phyloP scores from a whole-genome alignment of 2,888 invertebrate species.

The Hypomecis punctinalis region DNA sequence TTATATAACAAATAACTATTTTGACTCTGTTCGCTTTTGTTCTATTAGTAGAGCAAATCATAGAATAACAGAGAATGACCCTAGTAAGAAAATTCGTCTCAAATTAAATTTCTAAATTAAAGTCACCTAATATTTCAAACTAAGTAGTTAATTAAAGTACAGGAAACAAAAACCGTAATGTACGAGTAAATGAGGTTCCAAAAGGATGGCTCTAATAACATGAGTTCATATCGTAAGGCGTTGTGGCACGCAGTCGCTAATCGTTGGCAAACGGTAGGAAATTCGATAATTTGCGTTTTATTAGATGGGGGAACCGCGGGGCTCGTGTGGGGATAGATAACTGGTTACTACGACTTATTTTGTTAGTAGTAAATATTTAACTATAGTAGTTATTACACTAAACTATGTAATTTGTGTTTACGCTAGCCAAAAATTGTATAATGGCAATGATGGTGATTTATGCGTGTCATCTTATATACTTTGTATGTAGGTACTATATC shows the following conservation, averaged over 20 bases:
- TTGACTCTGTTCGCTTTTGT: too few species aligned
- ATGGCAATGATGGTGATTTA: too few species aligned
- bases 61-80: too few species aligned
- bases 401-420: not conserved
- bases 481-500: too few species aligned
- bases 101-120: not conserved
- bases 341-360: not conserved
- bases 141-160: not conserved
- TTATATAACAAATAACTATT: too few species aligned
- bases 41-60: too few species aligned
- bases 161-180: conserved; percentile 13
- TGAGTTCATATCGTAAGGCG: conserved; percentile 18
- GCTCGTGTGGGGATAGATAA: conserved; percentile 20
- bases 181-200: conserved; percentile 10
- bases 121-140: too few species aligned
- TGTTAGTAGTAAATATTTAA: not conserved
- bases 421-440: not conserved
- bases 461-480: too few species aligned
- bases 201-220: conserved; percentile 17
- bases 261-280: conserved; percentile 48
- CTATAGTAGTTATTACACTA: too few species aligned
- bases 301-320: conserved; percentile 48
- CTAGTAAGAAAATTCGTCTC: not conserved
- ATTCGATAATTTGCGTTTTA: conserved; percentile 57
- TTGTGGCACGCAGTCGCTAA: conserved; percentile 24